Evolutionary conservation across 2,113 vertebrate genomes (phyloP).

Genomic region (Chaenocephalus aceratus): DNA sequence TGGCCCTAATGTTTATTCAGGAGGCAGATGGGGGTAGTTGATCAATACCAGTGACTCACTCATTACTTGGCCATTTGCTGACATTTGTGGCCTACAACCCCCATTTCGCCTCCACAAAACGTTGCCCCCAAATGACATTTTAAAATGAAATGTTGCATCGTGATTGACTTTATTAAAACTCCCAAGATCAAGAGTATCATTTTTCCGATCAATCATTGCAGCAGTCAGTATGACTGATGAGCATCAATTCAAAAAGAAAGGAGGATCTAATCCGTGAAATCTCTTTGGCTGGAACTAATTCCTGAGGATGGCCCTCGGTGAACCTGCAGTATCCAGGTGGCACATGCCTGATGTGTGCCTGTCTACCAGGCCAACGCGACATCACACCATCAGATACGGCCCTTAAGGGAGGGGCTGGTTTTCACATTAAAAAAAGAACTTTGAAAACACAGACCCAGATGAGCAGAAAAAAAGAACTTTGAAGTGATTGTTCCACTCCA

Average conservation of each 20-base stretch:
- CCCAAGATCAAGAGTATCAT: background rate
- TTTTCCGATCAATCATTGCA: slow-evolving; percentile 8
- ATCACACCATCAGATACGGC: no score
- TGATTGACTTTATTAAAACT: background rate
- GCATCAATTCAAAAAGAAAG: slow-evolving; percentile 6
- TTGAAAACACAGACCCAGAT: no score
- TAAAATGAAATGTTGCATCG: background rate
- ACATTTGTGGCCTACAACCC: background rate
- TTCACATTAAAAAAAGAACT: no score
- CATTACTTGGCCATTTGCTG: slow-evolving; percentile 26
- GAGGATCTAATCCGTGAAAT: slow-evolving; percentile 18
- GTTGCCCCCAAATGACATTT: background rate
- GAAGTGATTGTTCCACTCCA: no score
- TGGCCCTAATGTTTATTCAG: slow-evolving; percentile 9
- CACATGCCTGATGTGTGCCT: background rate
- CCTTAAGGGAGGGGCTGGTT: no score
- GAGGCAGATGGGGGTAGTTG: slow-evolving; percentile 12
- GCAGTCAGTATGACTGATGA: background rate
- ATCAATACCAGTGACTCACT: slow-evolving; percentile 22
- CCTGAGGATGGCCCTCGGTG: background rate
- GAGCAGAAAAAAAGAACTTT: no score
- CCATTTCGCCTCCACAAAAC: background rate
- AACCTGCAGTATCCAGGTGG: background rate
- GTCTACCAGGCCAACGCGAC: no score
- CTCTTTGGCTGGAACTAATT: slow-evolving; percentile 13